Conservation (phyloP, 2,888 invertebrate genomes). For the Laspeyria flexula region DNA sequence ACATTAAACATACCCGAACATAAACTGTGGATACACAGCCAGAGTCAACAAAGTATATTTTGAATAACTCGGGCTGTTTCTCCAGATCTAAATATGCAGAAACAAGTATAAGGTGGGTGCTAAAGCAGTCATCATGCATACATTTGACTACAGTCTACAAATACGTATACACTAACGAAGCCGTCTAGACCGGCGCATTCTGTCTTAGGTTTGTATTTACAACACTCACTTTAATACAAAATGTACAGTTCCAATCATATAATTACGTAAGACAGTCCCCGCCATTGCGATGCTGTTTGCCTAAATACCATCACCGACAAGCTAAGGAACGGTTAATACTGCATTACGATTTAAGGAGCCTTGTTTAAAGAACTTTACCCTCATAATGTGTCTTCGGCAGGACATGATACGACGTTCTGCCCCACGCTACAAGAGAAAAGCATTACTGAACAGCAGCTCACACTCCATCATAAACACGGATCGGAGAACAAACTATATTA, state of each 20-base stretch:
- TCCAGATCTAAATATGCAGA: not conserved
- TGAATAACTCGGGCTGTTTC: not conserved
- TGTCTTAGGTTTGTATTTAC: constrained; percentile 63
- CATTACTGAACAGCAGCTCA: constrained; percentile 77
- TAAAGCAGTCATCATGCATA: constrained; percentile 42
- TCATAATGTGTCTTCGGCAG: constrained; percentile 80
- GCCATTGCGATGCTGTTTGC: constrained; percentile 67
- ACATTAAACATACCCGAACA: not conserved
- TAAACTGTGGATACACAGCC: not conserved
- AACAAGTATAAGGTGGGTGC: constrained; percentile 1
- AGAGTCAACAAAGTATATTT: no score
- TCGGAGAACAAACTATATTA: constrained; percentile 39
- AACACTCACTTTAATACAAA: constrained; percentile 47
- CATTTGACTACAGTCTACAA: constrained; percentile 41
- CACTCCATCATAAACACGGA: constrained; percentile 59
- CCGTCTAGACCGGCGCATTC: constrained; percentile 58
- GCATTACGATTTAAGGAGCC: constrained; percentile 65
- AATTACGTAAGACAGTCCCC: constrained; percentile 65
- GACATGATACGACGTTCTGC: constrained; percentile 75
- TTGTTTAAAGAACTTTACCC: constrained; percentile 77
- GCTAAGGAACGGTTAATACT: constrained; percentile 72
- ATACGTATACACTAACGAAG: constrained; percentile 43
- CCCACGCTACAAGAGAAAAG: constrained; percentile 81
- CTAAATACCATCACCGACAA: constrained; percentile 77
- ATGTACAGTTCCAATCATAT: constrained; percentile 35